Evolutionary conservation across 1,140 invertebrate species (phyloP), one percentile per base, ranked within the genome.

Genomic region (Brachionus sp.): DNA sequence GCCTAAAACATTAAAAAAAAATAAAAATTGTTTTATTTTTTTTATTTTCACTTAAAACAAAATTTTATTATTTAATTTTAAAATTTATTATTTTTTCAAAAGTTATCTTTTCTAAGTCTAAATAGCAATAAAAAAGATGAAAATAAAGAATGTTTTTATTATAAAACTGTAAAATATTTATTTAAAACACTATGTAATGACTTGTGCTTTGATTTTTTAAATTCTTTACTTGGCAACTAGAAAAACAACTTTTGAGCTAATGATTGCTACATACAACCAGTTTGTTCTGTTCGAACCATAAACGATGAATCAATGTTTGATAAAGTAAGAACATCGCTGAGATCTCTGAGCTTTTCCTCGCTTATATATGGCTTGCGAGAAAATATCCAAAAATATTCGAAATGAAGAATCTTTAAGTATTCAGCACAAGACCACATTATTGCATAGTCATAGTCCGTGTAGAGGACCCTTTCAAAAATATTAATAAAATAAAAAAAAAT

Each of bases 331-430:
- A 80, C 33, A 62, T 80, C 77, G 16, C 33, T 37, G 1, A 80
- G 33, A 80, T 66, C 50, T 42, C 62, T 80, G 19, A 62, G 37
- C 37, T 66, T 80, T 66, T 80, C 77, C 42, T 80, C 77, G 25
- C 77, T 80, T 19, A 80, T 62, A 16, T 80, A 80, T 10, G 77
- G 77, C 13, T 80, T 80, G 10, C 77, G 2, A 2, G 50, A 16
- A 23, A 80, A 80, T 66, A 80, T 23, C 77, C 77, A 80, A 62
- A 44, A 80, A 66, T 80, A 80, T 66, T 80, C 77, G 13, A 80
- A 80, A 42, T 80, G 77, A 19, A 80, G 39, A 37, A 80, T 57
- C 23, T 80, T 80, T 4, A 80, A 50, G n/a, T 80, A 80, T 44
- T 80, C 77, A 25, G 19, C 62, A 66, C 77, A 80, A n/a, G 77